Evolutionary conservation across 2,113 vertebrate genomes (phyloP).

Genomic region (Anseranas semipalmata): DNA sequence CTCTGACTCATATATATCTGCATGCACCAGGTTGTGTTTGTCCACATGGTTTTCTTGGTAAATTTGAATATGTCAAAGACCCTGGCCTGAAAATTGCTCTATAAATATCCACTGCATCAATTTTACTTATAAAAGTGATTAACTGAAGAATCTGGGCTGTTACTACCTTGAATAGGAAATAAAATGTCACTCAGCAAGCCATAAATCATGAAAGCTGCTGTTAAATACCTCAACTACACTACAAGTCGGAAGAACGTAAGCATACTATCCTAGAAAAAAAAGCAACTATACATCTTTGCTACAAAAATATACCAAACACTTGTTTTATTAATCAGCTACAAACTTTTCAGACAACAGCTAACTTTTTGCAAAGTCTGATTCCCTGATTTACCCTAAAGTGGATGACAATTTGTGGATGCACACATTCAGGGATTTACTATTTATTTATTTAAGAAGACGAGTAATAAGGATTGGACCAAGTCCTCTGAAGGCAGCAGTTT

Average conservation of each 20-base stretch:
- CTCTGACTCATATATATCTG: not conserved
- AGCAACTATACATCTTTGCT: not conserved
- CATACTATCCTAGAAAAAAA: not conserved
- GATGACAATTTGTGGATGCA: not conserved
- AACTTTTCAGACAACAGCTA: not conserved
- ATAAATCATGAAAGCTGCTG: conserved; percentile 5
- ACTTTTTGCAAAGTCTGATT: not conserved
- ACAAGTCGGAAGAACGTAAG: not conserved
- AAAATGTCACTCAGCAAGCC: conserved; percentile 18
- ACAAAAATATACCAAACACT: not conserved
- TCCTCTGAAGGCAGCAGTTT: not conserved
- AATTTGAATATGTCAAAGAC: not conserved
- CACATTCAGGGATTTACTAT: not conserved
- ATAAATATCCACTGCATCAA: not conserved
- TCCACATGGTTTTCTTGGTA: not conserved
- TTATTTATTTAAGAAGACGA: not conserved
- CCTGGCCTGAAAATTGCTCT: not conserved
- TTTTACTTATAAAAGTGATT: conserved; percentile 43
- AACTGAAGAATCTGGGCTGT: conserved; percentile 17
- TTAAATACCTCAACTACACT: not conserved
- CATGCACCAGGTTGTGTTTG: not conserved
- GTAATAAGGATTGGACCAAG: not conserved
- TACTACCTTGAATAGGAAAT: conserved; percentile 34
- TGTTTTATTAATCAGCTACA: not conserved
- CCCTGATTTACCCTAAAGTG: not conserved